Conservation (phyloP, 2,888 invertebrate species). For the Cryptus viduatorius region DNA sequence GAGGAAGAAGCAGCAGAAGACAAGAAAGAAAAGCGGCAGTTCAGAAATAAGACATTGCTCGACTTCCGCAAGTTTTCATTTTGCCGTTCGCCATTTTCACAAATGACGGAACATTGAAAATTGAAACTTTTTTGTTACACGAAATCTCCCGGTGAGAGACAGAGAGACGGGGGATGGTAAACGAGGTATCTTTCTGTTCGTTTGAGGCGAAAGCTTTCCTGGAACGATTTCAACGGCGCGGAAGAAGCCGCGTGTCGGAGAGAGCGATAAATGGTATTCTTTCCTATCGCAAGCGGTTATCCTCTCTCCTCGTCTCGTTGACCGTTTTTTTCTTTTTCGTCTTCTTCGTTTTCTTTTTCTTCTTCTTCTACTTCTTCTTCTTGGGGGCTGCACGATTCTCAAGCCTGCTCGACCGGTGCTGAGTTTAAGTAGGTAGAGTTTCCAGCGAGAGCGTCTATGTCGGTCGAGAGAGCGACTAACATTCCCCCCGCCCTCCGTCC, state of each 20-base stretch:
- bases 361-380: constrained; percentile 45
- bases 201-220: constrained; percentile 15
- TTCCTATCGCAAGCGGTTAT: constrained; percentile 53
- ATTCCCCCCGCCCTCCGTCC: constrained; percentile 42
- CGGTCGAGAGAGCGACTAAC: constrained; percentile 55
- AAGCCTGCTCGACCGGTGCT: constrained; percentile 45
- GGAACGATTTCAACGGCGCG: constrained; percentile 31
- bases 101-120: neutral
- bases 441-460: constrained; percentile 16
- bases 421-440: constrained; percentile 46
- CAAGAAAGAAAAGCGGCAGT: neutral
- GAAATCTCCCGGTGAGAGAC: neutral
- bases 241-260: constrained; percentile 43
- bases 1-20: neutral
- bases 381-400: constrained; percentile 62
- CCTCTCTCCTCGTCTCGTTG: constrained; percentile 22
- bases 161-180: neutral
- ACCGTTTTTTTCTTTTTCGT: constrained; percentile 18
- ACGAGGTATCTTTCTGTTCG: neutral
- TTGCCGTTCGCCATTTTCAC: neutral
- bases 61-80: neutral
- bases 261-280: constrained; percentile 51
- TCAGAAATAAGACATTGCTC: neutral
- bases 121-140: neutral
- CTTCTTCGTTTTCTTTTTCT: neutral